Evolutionary conservation across 35 echinoderm and acorn worm species (phyloP).

Genomic region (Apostichopus japonicus): DNA sequence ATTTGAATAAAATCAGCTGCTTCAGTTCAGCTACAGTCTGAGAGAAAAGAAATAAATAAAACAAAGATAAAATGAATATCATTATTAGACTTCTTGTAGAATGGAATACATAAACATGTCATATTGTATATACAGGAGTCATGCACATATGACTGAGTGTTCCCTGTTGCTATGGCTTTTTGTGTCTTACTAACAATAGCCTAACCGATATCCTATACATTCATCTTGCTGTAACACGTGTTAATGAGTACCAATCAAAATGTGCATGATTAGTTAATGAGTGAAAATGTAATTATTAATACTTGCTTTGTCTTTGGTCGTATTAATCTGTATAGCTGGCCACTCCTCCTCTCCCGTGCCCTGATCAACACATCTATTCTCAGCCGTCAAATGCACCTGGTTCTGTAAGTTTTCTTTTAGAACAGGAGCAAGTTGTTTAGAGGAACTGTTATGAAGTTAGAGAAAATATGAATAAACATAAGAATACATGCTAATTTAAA

Average conservation of each 20-base stretch:
- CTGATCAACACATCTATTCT: constrained; percentile 69
- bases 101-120: too few species aligned
- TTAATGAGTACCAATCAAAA: too few species aligned
- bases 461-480: too few species aligned
- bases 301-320: constrained; percentile 63
- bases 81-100: too few species aligned
- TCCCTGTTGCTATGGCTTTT: not conserved
- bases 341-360: constrained; percentile 44
- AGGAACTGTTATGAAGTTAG: too few species aligned
- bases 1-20: constrained; percentile 32
- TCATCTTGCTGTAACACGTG: too few species aligned
- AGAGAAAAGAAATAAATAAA: not conserved
- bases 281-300: too few species aligned
- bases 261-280: too few species aligned
- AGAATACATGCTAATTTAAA: too few species aligned
- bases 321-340: constrained; percentile 63
- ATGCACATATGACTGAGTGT: not conserved
- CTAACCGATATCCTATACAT: too few species aligned
- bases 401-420: constrained; percentile 61
- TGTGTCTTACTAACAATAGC: too few species aligned
- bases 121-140: not conserved
- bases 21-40: constrained; percentile 76
- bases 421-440: not conserved
- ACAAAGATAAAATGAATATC: not conserved
- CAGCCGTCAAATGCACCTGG: constrained; percentile 59